These are phyloP conservation scores for Aspidoscelis tigris DNA, from an alignment of 2,113 vertebrate species.

Conservation along the genomic window DNA sequence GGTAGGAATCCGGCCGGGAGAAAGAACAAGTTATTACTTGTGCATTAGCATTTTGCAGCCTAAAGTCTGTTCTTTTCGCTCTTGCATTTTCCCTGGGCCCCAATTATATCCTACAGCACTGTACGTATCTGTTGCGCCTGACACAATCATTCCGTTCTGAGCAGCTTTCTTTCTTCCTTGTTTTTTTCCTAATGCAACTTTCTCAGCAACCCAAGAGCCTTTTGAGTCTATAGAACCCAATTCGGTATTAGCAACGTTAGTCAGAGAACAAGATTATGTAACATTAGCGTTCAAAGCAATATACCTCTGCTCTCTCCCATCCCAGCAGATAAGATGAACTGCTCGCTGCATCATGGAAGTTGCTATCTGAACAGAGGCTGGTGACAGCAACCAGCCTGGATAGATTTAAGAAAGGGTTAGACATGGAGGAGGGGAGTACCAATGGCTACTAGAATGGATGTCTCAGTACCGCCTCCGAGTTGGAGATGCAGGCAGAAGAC, in stretches of 20 bases:
- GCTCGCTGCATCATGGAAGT: conserved; percentile 31
- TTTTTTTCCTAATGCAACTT: not conserved
- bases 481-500: no score
- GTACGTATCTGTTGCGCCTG: not conserved
- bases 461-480: no score
- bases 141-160: not conserved
- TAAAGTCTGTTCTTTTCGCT: not conserved
- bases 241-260: not conserved
- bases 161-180: conserved; percentile 41
- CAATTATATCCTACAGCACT: not conserved
- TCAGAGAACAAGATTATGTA: not conserved
- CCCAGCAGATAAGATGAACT: conserved; percentile 27
- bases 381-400: no score
- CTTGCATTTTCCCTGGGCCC: not conserved
- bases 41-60: not conserved
- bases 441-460: no score
- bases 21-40: conserved; percentile 2
- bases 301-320: not conserved
- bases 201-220: conserved; percentile 6
- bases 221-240: not conserved
- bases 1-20: not conserved
- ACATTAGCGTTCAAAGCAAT: not conserved
- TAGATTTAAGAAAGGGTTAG: no score
- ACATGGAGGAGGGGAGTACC: no score
- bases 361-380: no score